These are phyloP conservation scores for Gymnorhina tibicen DNA, from an alignment of 2,113 vertebrate genomes.

Conservation along the genomic window DNA sequence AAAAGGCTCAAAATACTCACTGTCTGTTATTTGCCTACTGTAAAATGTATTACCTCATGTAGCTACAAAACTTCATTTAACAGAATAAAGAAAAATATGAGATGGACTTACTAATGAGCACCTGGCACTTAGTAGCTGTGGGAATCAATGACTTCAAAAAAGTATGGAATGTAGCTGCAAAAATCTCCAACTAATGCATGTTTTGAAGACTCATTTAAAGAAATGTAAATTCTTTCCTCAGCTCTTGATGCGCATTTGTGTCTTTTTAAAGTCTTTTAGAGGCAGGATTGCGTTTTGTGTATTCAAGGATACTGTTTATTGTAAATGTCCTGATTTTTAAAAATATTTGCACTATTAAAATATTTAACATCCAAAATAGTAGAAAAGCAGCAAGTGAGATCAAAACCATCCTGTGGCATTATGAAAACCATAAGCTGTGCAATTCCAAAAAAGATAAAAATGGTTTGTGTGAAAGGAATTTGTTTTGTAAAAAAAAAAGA, in stretches of 20 bases:
- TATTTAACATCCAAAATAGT: neutral
- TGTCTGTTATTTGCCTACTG: neutral
- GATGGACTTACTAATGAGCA: neutral
- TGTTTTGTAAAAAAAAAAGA: neutral
- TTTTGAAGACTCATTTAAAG: neutral
- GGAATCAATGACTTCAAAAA: neutral
- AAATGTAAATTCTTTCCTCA: neutral
- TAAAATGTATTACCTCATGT: neutral
- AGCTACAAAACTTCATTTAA: neutral
- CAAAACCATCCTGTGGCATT: neutral
- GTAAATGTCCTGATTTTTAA: neutral
- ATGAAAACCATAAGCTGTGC: neutral
- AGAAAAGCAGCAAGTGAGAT: neutral
- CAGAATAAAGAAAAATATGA: neutral
- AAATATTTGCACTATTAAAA: conserved; percentile 7
- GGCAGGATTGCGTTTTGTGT: neutral
- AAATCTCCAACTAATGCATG: neutral
- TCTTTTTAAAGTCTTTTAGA: neutral
- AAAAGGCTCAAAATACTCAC: neutral
- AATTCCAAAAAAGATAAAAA: neutral
- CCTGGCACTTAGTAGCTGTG: neutral
- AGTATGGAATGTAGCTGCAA: neutral
- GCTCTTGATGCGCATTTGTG: neutral
- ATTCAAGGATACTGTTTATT: neutral
- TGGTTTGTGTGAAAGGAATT: neutral